Conservation (phyloP, 2,797 vertebrate species). For the Clarias pachynema region DNA sequence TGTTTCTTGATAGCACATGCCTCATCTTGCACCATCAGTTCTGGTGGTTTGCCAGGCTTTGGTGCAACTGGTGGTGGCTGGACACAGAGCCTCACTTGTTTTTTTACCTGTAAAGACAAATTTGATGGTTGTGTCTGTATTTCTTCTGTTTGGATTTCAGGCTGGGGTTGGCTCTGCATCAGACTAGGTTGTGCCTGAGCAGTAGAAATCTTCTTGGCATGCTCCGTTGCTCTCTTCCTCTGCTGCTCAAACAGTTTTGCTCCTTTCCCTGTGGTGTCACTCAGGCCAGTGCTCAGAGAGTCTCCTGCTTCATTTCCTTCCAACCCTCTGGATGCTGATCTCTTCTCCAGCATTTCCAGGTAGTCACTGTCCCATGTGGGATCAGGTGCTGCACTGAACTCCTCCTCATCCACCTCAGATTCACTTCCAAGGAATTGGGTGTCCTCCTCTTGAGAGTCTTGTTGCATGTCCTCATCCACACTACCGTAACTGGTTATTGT, state of each 20-base stretch:
- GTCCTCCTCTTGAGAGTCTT: slow-evolving; percentile 88
- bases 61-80: slow-evolving; percentile 65
- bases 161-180: slow-evolving; percentile 53
- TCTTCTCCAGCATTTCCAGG: slow-evolving; percentile 88
- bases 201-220: slow-evolving; percentile 72
- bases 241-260: slow-evolving; percentile 94
- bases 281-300: slow-evolving; percentile 80
- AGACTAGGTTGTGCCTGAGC: slow-evolving; percentile 58
- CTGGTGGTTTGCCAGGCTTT: slow-evolving; percentile 62
- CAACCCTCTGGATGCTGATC: slow-evolving; percentile 68
- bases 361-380: slow-evolving; percentile 94
- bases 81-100: slow-evolving; percentile 50
- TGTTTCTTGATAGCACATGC: slow-evolving; percentile 13
- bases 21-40: slow-evolving; percentile 36
- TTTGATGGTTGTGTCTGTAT: slow-evolving; percentile 18
- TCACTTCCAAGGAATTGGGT: slow-evolving; percentile 91
- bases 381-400: slow-evolving; percentile 89
- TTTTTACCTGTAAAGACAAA: slow-evolving; percentile 24
- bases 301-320: slow-evolving; percentile 66
- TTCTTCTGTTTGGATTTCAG: slow-evolving; percentile 19
- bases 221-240: slow-evolving; percentile 86
- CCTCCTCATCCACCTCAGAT: slow-evolving; percentile 96
- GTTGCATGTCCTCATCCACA: slow-evolving; percentile 84
- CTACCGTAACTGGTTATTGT: slow-evolving; percentile 96
- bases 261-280: slow-evolving; percentile 85